Evolutionary conservation across 2,113 vertebrate genomes (phyloP), one percentile per base, ranked within the genome.

Genomic region (Prochilodus magdalenae): DNA sequence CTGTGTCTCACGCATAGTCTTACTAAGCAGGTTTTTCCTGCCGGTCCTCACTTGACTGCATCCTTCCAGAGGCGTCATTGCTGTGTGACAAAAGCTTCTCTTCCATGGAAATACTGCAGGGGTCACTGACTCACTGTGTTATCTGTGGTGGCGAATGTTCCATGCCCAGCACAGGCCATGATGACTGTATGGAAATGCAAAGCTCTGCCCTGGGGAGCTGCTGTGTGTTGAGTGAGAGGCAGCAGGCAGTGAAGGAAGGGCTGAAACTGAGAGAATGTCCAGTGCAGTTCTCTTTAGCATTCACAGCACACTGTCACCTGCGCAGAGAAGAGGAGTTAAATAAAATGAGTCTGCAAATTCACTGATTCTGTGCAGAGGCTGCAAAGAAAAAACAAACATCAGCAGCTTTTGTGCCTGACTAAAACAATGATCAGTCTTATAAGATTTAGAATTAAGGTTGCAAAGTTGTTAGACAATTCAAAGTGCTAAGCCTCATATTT

Each of bases 281-380:
- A 85, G 90, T 53, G 80, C 86, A 87, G 88, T 60, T 82, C 90
- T 93, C 88, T 92, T 94, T 90, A 90, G 87, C 91, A 94, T 94
- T 94, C 92, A 47, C 82, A 82, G 72, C 88, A 83, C 88, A 88
- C 59, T 86, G 87, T 92, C 92, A 93, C 91, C 92, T 93, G 91
- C 88, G 88, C 86, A 84, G 88, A 91, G 89, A 87, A 90, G 88
- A 89, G 89, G 86, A 89, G 82, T 88, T 85, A 92, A 93, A 93
- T 80, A 86, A 91, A 94, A 93, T 92, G 91, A 93, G 91, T 93
- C 91, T 92, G 93, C 92, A 93, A 89, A 93, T 92, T 92, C 88
- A 83, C 88, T 86, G 87, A 91, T 92, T 91, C 92, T 91, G 88
- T 90, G 91, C 90, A 92, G 89, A 90, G 90, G 89, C 85, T 87